Conservation (phyloP, 2,797 vertebrate species). For the Ambastaia sidthimunki region DNA sequence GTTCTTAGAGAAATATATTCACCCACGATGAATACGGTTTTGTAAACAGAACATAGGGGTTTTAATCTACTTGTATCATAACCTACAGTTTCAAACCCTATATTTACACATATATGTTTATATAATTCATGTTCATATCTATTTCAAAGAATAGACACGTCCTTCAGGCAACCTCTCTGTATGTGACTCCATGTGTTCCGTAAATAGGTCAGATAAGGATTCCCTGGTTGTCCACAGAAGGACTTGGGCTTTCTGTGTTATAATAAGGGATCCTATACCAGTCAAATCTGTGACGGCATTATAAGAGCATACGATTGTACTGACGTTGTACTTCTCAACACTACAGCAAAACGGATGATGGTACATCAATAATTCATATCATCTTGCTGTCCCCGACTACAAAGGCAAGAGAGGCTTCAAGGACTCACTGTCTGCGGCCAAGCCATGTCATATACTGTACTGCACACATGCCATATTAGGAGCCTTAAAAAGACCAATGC, state of each 20-base stretch:
- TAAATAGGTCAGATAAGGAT: constrained; percentile 29
- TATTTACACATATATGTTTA: background rate
- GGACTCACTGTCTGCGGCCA: constrained; percentile 18
- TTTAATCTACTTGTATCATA: no score
- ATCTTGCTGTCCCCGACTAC: constrained; percentile 61
- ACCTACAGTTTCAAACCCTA: background rate
- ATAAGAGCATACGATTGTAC: constrained; percentile 28
- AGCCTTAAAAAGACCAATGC: background rate
- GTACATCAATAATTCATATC: constrained; percentile 72
- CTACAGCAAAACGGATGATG: constrained; percentile 61
- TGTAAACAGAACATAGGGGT: background rate
- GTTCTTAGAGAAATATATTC: background rate
- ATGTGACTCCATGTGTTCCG: background rate
- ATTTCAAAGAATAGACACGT: background rate
- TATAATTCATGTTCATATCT: background rate
- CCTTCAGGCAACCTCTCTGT: background rate
- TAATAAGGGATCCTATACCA: constrained; percentile 23
- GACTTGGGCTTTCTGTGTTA: constrained; percentile 13
- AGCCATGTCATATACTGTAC: constrained; percentile 12
- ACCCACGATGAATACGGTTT: background rate
- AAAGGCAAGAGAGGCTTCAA: constrained; percentile 53
- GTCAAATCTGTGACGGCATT: constrained; percentile 42
- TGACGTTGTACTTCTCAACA: constrained; percentile 19
- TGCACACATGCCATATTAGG: constrained; percentile 43
- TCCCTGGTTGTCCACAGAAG: background rate